phyloP scores from a whole-genome alignment of 2,888 invertebrate species.

The Mythimna impura region DNA sequence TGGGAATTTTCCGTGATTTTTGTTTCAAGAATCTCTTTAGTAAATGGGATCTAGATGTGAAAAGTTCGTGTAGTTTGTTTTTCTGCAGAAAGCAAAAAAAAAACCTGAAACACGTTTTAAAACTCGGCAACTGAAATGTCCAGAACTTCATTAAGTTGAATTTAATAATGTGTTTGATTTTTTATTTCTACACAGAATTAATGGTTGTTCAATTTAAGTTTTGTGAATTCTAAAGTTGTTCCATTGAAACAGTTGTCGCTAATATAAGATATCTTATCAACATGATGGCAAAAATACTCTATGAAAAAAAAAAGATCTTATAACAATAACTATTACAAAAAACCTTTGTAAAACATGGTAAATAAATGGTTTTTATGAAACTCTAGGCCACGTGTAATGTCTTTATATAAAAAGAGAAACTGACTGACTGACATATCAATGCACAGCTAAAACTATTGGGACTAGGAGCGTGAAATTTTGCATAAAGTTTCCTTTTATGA shows the following conservation, averaged over 20 bases:
- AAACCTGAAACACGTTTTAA: neutral
- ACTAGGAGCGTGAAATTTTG: no score
- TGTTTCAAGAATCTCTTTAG: slow-evolving; percentile 40
- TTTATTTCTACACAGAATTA: neutral
- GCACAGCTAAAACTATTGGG: no score
- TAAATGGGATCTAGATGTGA: slow-evolving; percentile 24
- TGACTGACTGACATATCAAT: no score
- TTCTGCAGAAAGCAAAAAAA: slow-evolving; percentile 3
- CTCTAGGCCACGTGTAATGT: neutral
- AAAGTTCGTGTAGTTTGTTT: slow-evolving; percentile 19
- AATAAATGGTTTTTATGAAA: neutral
- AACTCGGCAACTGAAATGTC: neutral
- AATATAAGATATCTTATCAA: neutral
- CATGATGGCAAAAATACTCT: neutral
- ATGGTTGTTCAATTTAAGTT: slow-evolving; percentile 2
- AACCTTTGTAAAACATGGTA: neutral
- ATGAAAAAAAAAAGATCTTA: neutral
- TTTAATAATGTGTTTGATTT: neutral
- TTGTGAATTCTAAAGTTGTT: neutral
- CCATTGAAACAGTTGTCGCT: neutral
- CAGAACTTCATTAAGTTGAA: neutral
- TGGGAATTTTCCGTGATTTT: slow-evolving; percentile 43
- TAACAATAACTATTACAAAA: neutral
- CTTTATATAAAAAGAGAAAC: no score
- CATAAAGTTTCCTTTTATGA: no score